A percentile compares a stretch with the other conserved stretches of the same genome.
Conservation (phyloP, 1,140 invertebrate genomes). For the Cherax quadricarinatus region DNA sequence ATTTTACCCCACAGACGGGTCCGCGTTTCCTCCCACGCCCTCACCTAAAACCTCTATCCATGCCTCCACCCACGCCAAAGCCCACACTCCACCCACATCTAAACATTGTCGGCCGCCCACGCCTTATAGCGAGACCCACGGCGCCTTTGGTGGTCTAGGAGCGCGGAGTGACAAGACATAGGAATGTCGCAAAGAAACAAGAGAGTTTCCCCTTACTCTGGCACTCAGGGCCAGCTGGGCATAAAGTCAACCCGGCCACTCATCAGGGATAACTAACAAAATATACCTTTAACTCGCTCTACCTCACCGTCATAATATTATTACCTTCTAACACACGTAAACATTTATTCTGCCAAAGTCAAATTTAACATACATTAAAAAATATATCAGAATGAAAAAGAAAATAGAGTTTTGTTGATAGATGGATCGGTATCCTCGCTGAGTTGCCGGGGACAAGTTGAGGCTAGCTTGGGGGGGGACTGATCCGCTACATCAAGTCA, state of each 20-base stretch:
- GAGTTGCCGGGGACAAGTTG: not conserved
- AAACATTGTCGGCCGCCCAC: not conserved
- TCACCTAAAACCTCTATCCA: too few species aligned
- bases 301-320: too few species aligned
- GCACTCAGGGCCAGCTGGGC: not conserved
- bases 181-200: constrained; percentile 50
- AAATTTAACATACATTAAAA: too few species aligned
- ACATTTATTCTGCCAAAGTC: too few species aligned
- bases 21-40: too few species aligned
- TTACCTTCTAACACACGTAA: too few species aligned
- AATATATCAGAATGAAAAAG: too few species aligned
- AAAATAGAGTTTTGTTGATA: too few species aligned
- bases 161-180: constrained; percentile 46
- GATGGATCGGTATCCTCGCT: too few species aligned
- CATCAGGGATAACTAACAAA: not conserved
- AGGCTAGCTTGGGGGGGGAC: not conserved
- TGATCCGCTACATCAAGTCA: not conserved
- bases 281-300: too few species aligned
- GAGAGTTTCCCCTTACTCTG: constrained; percentile 36
- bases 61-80: too few species aligned
- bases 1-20: too few species aligned
- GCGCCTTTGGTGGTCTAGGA: constrained; percentile 42
- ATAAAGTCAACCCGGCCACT: not conserved
- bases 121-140: constrained; percentile 35
- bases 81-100: not conserved